These are phyloP conservation scores for Drosophila dunni DNA, from an alignment of 1,140 invertebrate genomes.

Conservation along the genomic window DNA sequence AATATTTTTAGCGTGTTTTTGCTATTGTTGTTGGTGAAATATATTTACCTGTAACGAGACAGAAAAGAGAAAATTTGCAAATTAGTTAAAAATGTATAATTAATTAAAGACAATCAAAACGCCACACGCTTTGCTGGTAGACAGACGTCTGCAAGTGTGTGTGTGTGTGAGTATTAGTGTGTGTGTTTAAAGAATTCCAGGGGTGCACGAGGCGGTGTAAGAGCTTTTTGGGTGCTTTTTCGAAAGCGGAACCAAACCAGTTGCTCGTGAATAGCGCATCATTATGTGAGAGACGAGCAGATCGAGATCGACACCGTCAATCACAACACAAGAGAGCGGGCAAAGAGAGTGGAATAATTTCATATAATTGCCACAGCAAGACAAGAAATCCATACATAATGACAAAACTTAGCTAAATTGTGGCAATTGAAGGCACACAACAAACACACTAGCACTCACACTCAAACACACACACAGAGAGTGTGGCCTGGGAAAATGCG, in stretches of 20 bases:
- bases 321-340: slow-evolving; percentile 3
- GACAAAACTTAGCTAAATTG: slow-evolving; percentile 33
- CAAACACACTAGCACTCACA: slow-evolving; percentile 6
- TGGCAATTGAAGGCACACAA: slow-evolving; percentile 24
- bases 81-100: slow-evolving; percentile 75
- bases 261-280: slow-evolving; percentile 45
- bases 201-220: slow-evolving; percentile 35
- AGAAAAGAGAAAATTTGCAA: slow-evolving; percentile 78
- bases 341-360: slow-evolving; percentile 15
- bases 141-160: slow-evolving; percentile 9
- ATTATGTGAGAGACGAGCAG: slow-evolving; percentile 19
- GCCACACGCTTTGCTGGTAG: slow-evolving; percentile 15
- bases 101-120: slow-evolving; percentile 53
- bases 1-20: not conserved
- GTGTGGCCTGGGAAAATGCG: slow-evolving; percentile 39
- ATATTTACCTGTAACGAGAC: slow-evolving; percentile 76
- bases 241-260: slow-evolving; percentile 81
- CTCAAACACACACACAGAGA: not conserved
- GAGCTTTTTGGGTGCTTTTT: slow-evolving; percentile 52
- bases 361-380: slow-evolving; percentile 39
- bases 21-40: slow-evolving; percentile 22
- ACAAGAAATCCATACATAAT: slow-evolving; percentile 41
- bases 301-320: slow-evolving; percentile 22
- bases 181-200: slow-evolving; percentile 59
- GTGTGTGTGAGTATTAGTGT: slow-evolving; percentile 10